phyloP scores from a whole-genome alignment of 2,797 vertebrate species.

The Trichosurus vulpecula region DNA sequence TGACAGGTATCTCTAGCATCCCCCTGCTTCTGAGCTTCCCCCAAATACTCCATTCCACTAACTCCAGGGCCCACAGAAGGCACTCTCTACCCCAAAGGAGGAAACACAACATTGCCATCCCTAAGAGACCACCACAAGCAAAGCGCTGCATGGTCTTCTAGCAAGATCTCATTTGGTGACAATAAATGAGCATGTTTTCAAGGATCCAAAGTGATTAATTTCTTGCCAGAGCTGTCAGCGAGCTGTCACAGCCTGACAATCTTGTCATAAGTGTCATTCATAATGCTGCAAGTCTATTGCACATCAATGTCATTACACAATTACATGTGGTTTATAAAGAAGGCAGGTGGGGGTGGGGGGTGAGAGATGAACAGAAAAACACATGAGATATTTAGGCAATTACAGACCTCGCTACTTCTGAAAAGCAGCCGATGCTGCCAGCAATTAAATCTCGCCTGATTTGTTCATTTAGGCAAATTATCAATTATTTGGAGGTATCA shows the following conservation, averaged over 20 bases:
- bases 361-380: neutral
- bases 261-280: conserved; percentile 86
- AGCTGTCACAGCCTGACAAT: conserved; percentile 84
- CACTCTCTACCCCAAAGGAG: neutral
- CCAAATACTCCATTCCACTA: neutral
- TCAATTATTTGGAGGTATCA: conserved; percentile 79
- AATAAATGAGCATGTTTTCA: conserved; percentile 84
- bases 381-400: conserved; percentile 78
- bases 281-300: conserved; percentile 87
- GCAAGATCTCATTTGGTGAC: conserved; percentile 81
- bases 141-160: conserved; percentile 49
- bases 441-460: conserved; percentile 75
- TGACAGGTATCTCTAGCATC: neutral
- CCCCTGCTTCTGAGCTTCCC: neutral
- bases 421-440: conserved; percentile 72
- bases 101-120: neutral
- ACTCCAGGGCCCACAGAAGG: neutral
- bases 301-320: conserved; percentile 86
- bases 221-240: conserved; percentile 83
- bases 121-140: neutral
- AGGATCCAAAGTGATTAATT: conserved; percentile 86
- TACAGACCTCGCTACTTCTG: conserved; percentile 77
- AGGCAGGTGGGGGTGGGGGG: conserved; percentile 61
- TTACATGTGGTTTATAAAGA: conserved; percentile 78
- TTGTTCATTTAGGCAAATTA: conserved; percentile 81